phyloP scores from a whole-genome alignment of 2,888 invertebrate genomes.

The Pterobdella sp. region DNA sequence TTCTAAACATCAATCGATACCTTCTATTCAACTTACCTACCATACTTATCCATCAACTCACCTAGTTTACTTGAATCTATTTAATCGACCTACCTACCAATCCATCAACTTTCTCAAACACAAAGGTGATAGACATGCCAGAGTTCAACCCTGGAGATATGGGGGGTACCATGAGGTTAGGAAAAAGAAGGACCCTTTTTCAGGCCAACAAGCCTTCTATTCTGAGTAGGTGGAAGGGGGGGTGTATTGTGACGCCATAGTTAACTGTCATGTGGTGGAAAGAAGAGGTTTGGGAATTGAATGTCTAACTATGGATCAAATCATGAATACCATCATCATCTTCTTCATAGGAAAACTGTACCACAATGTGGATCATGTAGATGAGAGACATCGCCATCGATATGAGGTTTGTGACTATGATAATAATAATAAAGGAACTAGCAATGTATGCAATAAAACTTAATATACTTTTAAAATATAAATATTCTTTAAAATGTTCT shows the following conservation, averaged over 20 bases:
- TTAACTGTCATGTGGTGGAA: no score
- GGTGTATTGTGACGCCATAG: no score
- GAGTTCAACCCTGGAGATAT: conserved; percentile 81
- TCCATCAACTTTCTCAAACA: not conserved
- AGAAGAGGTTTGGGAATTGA: no score
- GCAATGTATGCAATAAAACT: no score
- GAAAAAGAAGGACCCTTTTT: conserved; percentile 80
- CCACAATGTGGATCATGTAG: conserved; percentile 56
- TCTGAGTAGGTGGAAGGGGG: conserved; percentile 50
- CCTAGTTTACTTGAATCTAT: not conserved
- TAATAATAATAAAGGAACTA: no score
- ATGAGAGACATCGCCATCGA: conserved; percentile 91
- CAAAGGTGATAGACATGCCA: conserved; percentile 87
- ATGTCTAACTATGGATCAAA: not conserved
- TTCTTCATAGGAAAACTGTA: conserved; percentile 42
- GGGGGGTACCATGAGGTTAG: conserved; percentile 96
- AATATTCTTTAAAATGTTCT: no score
- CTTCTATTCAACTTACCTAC: not conserved
- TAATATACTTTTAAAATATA: no score
- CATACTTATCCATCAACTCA: not conserved
- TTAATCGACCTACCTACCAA: not conserved
- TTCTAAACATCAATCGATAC: not conserved
- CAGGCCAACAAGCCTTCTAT: conserved; percentile 53
- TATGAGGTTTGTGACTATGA: conserved; percentile 77
- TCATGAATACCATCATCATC: not conserved